Percentiles rank a stretch among this genome's conserved stretches.
phyloP scores from a whole-genome alignment of 2,113 vertebrate genomes.

The Zosterops hypoxanthus region DNA sequence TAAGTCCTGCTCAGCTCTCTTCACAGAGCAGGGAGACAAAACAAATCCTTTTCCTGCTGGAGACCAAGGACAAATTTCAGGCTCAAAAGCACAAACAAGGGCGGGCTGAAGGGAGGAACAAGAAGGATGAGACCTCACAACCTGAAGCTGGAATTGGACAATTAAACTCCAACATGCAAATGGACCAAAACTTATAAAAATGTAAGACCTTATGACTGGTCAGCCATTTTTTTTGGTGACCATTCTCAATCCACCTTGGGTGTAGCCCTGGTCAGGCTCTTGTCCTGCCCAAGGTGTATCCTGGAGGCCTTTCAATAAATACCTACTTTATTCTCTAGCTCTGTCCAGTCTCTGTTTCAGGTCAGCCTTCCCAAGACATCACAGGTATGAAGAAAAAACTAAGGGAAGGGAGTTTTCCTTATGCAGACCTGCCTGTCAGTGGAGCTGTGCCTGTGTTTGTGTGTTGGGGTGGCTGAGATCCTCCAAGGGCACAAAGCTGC shows the following conservation, averaged over 20 bases:
- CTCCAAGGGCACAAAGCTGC: background rate
- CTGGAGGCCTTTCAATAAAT: background rate
- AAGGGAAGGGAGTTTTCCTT: background rate
- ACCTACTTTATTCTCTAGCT: background rate
- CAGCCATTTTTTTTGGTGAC: background rate
- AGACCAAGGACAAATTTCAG: background rate
- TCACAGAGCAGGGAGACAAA: background rate
- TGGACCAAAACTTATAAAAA: background rate
- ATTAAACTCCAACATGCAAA: background rate
- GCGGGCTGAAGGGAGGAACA: background rate
- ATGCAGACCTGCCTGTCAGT: background rate
- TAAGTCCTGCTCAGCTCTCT: background rate
- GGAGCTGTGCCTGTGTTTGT: background rate
- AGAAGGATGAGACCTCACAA: background rate
- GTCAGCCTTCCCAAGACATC: background rate
- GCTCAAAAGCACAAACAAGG: background rate
- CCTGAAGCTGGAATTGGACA: background rate
- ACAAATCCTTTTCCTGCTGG: background rate
- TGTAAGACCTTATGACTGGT: fast-evolving
- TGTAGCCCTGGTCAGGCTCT: background rate
- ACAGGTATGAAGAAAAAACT: background rate
- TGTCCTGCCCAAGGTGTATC: background rate
- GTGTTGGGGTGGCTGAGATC: background rate
- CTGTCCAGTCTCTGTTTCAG: background rate
- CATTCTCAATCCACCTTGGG: background rate